These are phyloP conservation scores for Plodia interpunctella DNA, from an alignment of 1,140 invertebrate genomes.

Conservation along the genomic window DNA sequence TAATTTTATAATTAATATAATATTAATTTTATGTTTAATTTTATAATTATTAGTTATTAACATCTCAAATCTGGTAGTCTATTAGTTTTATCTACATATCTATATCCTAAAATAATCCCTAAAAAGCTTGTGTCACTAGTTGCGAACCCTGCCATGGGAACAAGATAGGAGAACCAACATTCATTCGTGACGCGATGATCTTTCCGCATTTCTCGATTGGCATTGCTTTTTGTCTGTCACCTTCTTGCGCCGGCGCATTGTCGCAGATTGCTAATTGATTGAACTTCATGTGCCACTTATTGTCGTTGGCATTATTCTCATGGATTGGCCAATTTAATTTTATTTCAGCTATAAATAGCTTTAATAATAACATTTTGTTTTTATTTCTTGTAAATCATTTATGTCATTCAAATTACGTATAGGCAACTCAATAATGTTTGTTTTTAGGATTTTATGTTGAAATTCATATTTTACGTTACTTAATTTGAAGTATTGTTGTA, in stretches of 20 bases:
- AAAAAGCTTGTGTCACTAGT: background rate
- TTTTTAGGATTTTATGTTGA: too few species aligned
- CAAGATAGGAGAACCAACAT: background rate
- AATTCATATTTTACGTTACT: too few species aligned
- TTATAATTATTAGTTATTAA: too few species aligned
- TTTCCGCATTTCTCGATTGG: constrained; percentile 4
- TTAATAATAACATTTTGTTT: too few species aligned
- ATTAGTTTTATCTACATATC: background rate
- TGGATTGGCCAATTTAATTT: background rate
- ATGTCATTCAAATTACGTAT: too few species aligned
- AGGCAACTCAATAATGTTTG: too few species aligned
- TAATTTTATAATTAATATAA: too few species aligned
- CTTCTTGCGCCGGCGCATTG: background rate
- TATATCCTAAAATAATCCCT: background rate
- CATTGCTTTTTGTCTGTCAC: background rate
- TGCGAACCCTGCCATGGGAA: background rate
- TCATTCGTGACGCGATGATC: background rate
- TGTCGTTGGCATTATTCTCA: background rate
- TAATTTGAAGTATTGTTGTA: too few species aligned
- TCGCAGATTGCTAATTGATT: background rate
- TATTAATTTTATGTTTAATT: too few species aligned
- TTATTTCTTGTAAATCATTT: too few species aligned
- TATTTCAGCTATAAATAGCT: too few species aligned
- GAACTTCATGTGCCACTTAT: background rate
- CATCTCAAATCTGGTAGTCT: too few species aligned